Percentiles rank a stretch among this genome's conserved stretches.
Evolutionary conservation across 2,113 vertebrate species (phyloP).

Genomic region (Illadopsis cleaveri): DNA sequence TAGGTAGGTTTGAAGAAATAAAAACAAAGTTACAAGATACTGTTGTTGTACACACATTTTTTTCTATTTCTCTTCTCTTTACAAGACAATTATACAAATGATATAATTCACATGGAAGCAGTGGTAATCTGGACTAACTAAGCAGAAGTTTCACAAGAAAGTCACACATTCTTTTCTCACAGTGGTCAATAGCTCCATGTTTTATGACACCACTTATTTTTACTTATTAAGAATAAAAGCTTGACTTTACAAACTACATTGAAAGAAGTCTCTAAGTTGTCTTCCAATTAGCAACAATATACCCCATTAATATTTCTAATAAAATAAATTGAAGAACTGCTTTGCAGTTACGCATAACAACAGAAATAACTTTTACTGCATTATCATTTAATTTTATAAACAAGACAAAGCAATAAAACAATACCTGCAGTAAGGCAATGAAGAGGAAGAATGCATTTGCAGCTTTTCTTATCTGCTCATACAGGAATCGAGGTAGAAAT

Average conservation of each 20-base stretch:
- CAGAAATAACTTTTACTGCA: not conserved
- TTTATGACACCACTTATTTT: not conserved
- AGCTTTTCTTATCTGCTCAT: conserved; percentile 97
- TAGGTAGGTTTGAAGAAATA: not conserved
- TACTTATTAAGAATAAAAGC: not conserved
- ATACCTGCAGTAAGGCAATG: conserved; percentile 99
- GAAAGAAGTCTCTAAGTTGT: not conserved
- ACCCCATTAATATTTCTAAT: not conserved
- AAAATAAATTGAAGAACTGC: not conserved
- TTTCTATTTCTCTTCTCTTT: not conserved
- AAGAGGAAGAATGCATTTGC: conserved; percentile 99
- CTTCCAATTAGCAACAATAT: not conserved
- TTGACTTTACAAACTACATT: not conserved
- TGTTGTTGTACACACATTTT: not conserved
- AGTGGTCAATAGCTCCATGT: not conserved
- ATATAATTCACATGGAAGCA: not conserved
- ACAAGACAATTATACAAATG: not conserved
- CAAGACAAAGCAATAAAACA: not conserved
- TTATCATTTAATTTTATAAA: not conserved
- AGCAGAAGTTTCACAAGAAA: not conserved
- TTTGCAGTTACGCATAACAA: not conserved
- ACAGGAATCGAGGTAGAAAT: conserved; percentile 98
- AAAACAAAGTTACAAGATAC: not conserved
- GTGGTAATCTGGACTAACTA: not conserved
- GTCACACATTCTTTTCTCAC: not conserved